These are phyloP conservation scores for Heterochromis multidens DNA, from an alignment of 2,113 vertebrate genomes.

Conservation along the genomic window DNA sequence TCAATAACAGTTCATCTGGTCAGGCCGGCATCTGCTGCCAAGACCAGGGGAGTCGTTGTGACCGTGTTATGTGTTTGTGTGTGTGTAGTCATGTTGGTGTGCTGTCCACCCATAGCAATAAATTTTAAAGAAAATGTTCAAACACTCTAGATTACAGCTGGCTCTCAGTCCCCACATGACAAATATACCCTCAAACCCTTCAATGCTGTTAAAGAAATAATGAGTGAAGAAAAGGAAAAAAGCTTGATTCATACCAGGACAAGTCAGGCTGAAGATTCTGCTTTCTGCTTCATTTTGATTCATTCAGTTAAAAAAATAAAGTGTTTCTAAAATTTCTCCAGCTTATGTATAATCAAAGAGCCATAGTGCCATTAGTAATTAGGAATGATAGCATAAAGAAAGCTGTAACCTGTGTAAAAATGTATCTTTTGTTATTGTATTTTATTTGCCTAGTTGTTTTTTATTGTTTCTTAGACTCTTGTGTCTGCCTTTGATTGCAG, in stretches of 20 bases:
- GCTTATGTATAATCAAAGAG: background rate
- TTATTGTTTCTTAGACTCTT: background rate
- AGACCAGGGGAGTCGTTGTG: constrained; percentile 4
- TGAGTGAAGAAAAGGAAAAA: background rate
- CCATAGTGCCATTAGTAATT: background rate
- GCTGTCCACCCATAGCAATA: constrained; percentile 5
- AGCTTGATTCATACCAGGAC: background rate
- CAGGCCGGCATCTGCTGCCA: constrained; percentile 45
- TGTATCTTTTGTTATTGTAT: background rate
- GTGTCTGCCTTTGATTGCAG: background rate
- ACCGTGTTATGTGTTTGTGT: background rate
- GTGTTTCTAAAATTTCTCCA: background rate
- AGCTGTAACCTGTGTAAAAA: background rate
- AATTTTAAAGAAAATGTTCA: background rate
- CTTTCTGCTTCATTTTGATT: background rate
- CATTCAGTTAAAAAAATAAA: background rate
- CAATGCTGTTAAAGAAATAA: background rate
- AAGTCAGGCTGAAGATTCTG: background rate
- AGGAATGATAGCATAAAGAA: accelerated
- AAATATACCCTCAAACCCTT: background rate
- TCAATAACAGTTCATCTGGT: constrained; percentile 63
- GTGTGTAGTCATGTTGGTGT: background rate
- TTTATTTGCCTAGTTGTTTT: background rate
- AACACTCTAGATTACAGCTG: background rate
- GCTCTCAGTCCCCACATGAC: background rate